Evolutionary conservation across 2,113 vertebrate species (phyloP), one percentile per base, ranked within the genome.

Genomic region (Microcebus jonahi): DNA sequence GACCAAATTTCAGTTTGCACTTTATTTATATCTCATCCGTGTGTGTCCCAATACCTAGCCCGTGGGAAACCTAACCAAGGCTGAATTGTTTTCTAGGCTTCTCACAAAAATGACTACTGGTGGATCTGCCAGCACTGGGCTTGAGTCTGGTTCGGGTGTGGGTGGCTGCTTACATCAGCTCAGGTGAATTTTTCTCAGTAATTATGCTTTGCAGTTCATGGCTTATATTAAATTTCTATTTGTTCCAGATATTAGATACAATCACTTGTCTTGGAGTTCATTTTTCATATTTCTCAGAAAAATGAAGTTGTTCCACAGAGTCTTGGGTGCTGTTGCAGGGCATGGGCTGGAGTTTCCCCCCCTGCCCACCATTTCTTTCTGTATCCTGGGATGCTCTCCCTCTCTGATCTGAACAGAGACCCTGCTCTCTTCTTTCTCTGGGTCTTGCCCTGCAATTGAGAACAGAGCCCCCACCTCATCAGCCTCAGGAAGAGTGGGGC

Each of bases 271-370:
- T 85, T 68, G 7, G 73, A 67, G 77, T 39, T 84, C 25, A 65
- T 50, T 80, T 82, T 45, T 87, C 61, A 70, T 18, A 45, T 82
- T 91, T 50, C 42, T 82, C 25, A 95, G 83, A 71, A 90, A 94
- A 91, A 67, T 65, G 39, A 68, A 80, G 48, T 36, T 50, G 18
- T 75, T 63, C 42, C 57, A 36, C 48, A 79, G 95, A 88, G 53
- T 4, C 31, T 53, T 84, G 23, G 36, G 65, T 42, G 8, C 17
- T 34, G 36, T 57, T 73, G 23, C 10, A 76, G 63, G 18, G 11
- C 48, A 45, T 8, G 1, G 50, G 48, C 20, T 87, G 8, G 45
- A 17, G 18, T 6, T 21, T 61, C 2, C 53, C 17, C 17, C 17
- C 53, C 17, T 6, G 17, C 53, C 53, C 17, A 18, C 17, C 20